Conservation (phyloP, 2,888 invertebrate species). For the Lissonota sp. region DNA sequence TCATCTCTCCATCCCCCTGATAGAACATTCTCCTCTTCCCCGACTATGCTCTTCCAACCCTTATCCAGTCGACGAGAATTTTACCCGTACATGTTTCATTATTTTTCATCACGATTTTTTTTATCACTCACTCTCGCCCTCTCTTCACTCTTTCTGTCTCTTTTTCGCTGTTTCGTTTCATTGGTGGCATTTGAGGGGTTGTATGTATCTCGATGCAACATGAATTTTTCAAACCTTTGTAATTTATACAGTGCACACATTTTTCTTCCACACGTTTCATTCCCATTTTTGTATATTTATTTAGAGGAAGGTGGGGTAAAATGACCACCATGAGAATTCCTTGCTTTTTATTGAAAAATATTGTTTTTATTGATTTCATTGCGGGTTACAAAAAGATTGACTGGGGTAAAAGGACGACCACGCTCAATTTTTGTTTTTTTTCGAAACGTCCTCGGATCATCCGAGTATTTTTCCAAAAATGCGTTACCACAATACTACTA, state of each 20-base stretch:
- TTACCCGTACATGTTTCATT: slow-evolving; percentile 1
- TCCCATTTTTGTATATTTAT: neutral
- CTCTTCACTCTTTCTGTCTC: neutral
- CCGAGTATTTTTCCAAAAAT: too few relatives aligned
- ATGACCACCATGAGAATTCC: too few relatives aligned
- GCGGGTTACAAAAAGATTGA: too few relatives aligned
- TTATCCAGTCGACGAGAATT: slow-evolving; percentile 17
- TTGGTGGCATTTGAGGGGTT: neutral
- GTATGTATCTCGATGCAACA: slow-evolving; percentile 12
- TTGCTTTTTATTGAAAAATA: too few relatives aligned
- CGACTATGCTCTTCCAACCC: neutral
- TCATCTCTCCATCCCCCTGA: neutral
- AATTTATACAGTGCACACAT: neutral
- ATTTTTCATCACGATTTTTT: slow-evolving; percentile 36
- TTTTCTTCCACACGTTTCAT: neutral
- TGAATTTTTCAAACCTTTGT: slow-evolving; percentile 22
- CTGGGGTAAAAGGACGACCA: too few relatives aligned
- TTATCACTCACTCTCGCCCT: neutral
- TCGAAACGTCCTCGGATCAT: neutral
- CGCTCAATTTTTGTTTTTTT: neutral
- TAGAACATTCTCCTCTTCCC: neutral
- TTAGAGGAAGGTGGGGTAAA: neutral
- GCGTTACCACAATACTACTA: too few relatives aligned
- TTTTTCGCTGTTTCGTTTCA: slow-evolving; percentile 2
- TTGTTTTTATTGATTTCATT: too few relatives aligned